A percentile compares a stretch with the other conserved stretches of the same genome.
Evolutionary conservation across 1,140 invertebrate species (phyloP).

Genomic region (Coenobita brevimanus): DNA sequence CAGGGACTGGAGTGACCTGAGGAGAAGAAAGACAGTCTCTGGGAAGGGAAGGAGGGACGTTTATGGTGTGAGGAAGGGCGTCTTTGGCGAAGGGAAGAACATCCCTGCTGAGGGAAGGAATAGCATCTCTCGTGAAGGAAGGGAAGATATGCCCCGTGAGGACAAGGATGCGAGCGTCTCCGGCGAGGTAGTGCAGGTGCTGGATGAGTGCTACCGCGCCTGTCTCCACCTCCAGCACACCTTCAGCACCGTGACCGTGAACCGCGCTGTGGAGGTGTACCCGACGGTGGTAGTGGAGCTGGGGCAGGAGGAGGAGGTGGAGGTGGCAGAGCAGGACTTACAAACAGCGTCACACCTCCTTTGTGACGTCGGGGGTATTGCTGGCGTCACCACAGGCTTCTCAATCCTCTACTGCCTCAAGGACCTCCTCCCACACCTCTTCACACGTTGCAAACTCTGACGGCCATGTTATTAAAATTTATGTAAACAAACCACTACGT

Average conservation of each 20-base stretch:
- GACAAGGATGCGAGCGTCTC: too few relatives aligned
- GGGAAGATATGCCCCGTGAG: too few relatives aligned
- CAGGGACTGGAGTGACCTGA: background rate
- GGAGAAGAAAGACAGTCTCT: background rate
- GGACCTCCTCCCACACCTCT: too few relatives aligned
- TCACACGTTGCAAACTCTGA: too few relatives aligned
- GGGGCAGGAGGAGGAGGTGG: constrained; percentile 3
- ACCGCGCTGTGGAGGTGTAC: background rate
- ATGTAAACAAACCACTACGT: too few relatives aligned
- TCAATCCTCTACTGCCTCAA: constrained; percentile 1
- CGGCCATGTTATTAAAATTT: too few relatives aligned
- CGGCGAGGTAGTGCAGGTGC: background rate
- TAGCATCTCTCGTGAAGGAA: too few relatives aligned
- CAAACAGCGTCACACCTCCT: background rate
- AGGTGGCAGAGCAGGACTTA: constrained; percentile 13
- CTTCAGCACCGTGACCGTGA: background rate
- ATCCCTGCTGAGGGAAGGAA: too few relatives aligned
- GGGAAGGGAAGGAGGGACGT: too few relatives aligned
- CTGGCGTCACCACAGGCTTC: background rate
- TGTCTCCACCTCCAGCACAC: constrained; percentile 15
- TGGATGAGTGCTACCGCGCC: constrained; percentile 5
- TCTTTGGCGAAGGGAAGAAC: too few relatives aligned
- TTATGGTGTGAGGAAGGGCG: too few relatives aligned
- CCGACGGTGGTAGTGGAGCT: constrained; percentile 23
- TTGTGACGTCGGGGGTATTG: constrained; percentile 18